Base-by-base conservation (phyloP, 2,888 invertebrate species). In the Rosalia funebris region DNA sequence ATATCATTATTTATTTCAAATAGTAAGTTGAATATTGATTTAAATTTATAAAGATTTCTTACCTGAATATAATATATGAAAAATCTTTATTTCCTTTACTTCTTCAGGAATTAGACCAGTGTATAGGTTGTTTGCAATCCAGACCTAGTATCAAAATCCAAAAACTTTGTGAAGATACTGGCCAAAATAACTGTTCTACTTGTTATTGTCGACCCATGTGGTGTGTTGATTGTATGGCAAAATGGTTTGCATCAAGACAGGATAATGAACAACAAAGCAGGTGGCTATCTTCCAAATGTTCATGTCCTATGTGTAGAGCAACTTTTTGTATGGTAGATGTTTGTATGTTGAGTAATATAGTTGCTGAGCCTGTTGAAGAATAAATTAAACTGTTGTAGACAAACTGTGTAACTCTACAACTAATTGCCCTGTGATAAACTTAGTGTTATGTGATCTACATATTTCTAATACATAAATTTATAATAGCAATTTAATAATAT, bases 201-300 rank as follows among this genome's bases (percentile, higher is more conserved):
- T 92, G 92, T 75, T 88, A 87, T 75, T 93, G 92, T 78, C 88
- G 92, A 52, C 95, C 94, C 16, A 89, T 95, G 87, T 96, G 96
- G 95, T 96, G 96, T 82, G 82, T 87, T 15, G 87, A 90, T 68
- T 96, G 94, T 79, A 87, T 94, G 84, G 92, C 88, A 0, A 89
- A 89, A 74, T 94, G 94, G 94, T 95, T 94, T 85, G 94, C 92
- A 10, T 90, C 93, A 44, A 86, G 93, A 37, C 94, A 94, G 79
- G 86, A 88, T 70, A 86, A 87, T 65, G 82, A 87, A 19, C 84
- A 86, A 62, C 89, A 90, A 4, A 87, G 88, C 66, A 85, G 86
- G 10, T 96, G 96, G 96, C 84, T 96, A 61, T 84, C 88, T 32
- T 89, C 90, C 5, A 92, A 91, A 78, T 92, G 93, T 78, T 88